phyloP scores from a whole-genome alignment of 2,888 invertebrate species.

The Subacronicta megacephala region DNA sequence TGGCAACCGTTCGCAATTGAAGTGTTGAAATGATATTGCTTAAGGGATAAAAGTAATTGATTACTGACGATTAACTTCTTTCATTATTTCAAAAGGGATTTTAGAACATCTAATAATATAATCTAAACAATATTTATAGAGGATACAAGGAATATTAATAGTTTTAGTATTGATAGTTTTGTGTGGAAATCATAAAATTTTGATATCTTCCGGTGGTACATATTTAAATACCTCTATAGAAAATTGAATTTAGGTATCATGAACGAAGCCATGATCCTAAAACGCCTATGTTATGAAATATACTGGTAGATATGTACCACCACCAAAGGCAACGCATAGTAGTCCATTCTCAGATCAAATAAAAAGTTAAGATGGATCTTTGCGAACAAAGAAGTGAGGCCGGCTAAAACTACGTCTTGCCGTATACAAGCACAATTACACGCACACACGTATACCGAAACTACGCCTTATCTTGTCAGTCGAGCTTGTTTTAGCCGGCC shows the following conservation, averaged over 20 bases:
- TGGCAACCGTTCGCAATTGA: slow-evolving; percentile 34
- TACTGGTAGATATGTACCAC: no score
- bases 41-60: slow-evolving; percentile 9
- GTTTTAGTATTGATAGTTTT: background rate
- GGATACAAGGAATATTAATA: background rate
- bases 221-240: background rate
- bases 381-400: no score
- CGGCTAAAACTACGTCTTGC: no score
- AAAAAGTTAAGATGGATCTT: no score
- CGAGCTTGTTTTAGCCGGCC: no score
- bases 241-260: background rate
- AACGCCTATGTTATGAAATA: background rate
- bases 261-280: background rate
- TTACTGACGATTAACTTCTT: background rate
- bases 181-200: background rate
- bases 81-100: background rate
- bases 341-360: no score
- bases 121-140: no score
- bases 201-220: background rate
- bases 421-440: no score
- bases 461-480: no score
- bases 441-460: no score
- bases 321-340: no score
- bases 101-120: no score
- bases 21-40: slow-evolving; percentile 45